phyloP scores from a whole-genome alignment of 2,888 invertebrate species.

The Ryuthela nishihirai region DNA sequence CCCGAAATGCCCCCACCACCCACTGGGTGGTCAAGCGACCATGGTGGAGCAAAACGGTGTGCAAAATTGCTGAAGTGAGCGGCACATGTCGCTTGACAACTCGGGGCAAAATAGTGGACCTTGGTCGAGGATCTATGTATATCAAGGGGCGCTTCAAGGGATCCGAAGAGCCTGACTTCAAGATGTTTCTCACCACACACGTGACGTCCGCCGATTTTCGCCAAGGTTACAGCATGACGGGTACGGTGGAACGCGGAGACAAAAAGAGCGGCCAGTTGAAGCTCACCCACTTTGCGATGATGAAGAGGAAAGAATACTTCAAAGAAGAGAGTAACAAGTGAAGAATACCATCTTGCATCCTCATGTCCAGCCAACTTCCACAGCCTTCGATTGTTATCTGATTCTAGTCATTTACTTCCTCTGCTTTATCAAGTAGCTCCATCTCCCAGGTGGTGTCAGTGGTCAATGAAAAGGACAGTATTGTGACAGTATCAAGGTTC shows the following conservation, averaged over 20 bases:
- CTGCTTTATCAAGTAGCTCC: no score
- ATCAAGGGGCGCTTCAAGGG: constrained; percentile 75
- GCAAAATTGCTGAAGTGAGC: constrained; percentile 78
- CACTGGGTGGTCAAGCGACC: constrained; percentile 82
- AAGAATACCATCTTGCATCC: no score
- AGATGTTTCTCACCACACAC: constrained; percentile 76
- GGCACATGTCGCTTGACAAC: constrained; percentile 72
- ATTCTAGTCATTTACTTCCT: no score
- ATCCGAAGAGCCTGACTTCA: constrained; percentile 67
- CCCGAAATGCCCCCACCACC: constrained; percentile 75
- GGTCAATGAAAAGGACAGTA: no score
- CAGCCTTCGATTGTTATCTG: no score
- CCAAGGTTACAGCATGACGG: constrained; percentile 85
- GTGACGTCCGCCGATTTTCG: constrained; percentile 81
- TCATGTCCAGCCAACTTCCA: no score
- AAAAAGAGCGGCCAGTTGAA: constrained; percentile 74
- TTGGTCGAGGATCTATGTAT: constrained; percentile 71
- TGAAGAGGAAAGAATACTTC: constrained; percentile 68
- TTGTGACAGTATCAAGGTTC: no score
- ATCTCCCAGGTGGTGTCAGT: no score
- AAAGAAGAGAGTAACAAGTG: constrained; percentile 27
- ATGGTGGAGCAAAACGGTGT: constrained; percentile 79
- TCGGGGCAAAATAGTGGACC: constrained; percentile 73
- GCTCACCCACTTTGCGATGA: constrained; percentile 82
- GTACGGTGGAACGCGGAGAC: constrained; percentile 71